These are phyloP conservation scores for Chrysolina haemoptera DNA, from an alignment of 2,888 invertebrate species.

Conservation along the genomic window DNA sequence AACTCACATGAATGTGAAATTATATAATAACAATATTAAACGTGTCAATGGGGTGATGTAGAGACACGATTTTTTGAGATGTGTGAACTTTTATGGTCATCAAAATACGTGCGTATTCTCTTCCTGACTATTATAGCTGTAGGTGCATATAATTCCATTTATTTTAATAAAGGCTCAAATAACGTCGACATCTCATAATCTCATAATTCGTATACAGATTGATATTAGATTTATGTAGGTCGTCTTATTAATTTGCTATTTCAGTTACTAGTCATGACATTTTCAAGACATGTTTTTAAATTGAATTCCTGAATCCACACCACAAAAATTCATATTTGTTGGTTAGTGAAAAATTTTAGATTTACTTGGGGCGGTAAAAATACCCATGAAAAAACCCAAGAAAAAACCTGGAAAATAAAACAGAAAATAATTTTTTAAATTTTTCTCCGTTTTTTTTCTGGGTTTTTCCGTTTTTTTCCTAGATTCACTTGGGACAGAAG, in stretches of 20 bases:
- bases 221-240: constrained; percentile 23
- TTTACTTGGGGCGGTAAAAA: no score
- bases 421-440: no score
- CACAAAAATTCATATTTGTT: no score
- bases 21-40: constrained; percentile 48
- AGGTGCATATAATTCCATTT: constrained; percentile 44
- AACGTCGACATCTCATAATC: constrained; percentile 23
- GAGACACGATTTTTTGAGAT: constrained; percentile 50
- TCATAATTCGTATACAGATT: constrained; percentile 1
- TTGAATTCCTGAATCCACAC: no score
- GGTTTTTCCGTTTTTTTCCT: no score
- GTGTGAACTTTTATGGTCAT: constrained; percentile 41
- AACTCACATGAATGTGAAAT: constrained; percentile 45
- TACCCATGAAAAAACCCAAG: no score
- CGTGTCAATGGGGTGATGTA: constrained; percentile 45
- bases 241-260: background rate
- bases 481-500: no score
- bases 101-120: constrained; percentile 49
- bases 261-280: no score
- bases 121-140: constrained; percentile 35
- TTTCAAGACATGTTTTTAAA: no score
- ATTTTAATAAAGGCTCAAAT: constrained; percentile 21
- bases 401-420: no score
- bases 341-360: no score
- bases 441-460: no score